phyloP scores from a whole-genome alignment of 2,888 invertebrate genomes.

The Ophion ventricosus region DNA sequence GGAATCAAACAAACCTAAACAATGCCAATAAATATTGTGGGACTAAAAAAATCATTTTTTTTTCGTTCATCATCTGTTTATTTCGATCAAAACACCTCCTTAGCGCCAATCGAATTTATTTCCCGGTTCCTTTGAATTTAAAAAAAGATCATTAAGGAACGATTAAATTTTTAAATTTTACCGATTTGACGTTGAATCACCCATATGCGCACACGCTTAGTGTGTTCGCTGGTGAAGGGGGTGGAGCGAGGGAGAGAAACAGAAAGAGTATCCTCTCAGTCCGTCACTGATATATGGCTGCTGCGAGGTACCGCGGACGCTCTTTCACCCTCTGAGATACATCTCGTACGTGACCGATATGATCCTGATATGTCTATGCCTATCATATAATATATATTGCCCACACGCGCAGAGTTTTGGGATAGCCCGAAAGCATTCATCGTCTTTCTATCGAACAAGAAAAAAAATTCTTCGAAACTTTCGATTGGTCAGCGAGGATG shows the following conservation, averaged over 20 bases:
- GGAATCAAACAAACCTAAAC: not conserved
- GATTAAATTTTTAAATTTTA: not conserved
- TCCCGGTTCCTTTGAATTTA: too few species aligned
- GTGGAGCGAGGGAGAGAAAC: slow-evolving; percentile 32
- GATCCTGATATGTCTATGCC: slow-evolving; percentile 62
- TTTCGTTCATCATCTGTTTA: not conserved
- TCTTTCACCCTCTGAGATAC: slow-evolving; percentile 77
- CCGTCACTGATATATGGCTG: slow-evolving; percentile 79
- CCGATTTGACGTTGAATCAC: not conserved
- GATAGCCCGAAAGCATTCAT: slow-evolving; percentile 46
- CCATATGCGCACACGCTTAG: not conserved
- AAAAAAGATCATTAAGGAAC: too few species aligned
- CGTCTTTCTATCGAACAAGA: not conserved
- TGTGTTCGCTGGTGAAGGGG: not conserved
- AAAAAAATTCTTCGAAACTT: slow-evolving; percentile 14
- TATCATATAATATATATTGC: slow-evolving; percentile 64
- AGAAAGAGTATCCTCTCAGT: slow-evolving; percentile 74
- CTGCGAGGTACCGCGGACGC: slow-evolving; percentile 71
- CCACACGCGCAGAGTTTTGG: slow-evolving; percentile 27
- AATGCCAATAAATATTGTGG: too few species aligned
- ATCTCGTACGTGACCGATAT: slow-evolving; percentile 82
- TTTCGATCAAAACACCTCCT: not conserved
- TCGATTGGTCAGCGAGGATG: not conserved
- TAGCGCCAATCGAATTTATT: not conserved
- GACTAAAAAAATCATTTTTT: not conserved